phyloP scores from a whole-genome alignment of 53 echinoderm and acorn worm genomes.

The Zoroaster sp. region DNA sequence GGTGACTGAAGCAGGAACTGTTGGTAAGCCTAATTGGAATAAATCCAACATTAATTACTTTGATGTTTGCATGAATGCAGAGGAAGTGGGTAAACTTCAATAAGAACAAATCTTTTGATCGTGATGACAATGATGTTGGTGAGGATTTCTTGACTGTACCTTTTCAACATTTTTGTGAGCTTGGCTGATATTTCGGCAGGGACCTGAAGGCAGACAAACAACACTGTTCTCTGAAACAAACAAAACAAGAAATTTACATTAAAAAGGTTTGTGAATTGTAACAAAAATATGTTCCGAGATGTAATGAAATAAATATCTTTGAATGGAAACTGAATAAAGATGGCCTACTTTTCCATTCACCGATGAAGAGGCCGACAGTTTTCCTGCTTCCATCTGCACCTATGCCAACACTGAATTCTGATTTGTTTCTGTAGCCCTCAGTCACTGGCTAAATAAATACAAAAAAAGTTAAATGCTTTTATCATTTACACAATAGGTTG shows the following conservation, averaged over 20 bases:
- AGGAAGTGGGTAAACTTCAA: neutral
- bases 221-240: conserved; percentile 54
- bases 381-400: conserved; percentile 70
- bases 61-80: neutral
- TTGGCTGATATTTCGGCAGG: conserved; percentile 44
- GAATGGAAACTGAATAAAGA: neutral
- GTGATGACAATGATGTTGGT: neutral
- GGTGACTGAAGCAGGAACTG: conserved; percentile 49
- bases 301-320: neutral
- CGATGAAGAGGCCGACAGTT: conserved; percentile 64
- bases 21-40: conserved; percentile 46
- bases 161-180: conserved; percentile 61
- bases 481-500: too few relatives aligned
- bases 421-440: conserved; percentile 72
- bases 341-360: conserved; percentile 68
- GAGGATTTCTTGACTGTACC: conserved; percentile 59
- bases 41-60: neutral
- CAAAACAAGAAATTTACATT: neutral
- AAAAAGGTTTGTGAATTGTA: too few relatives aligned
- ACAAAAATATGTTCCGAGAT: too few relatives aligned
- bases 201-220: conserved; percentile 54
- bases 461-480: neutral
- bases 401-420: conserved; percentile 59
- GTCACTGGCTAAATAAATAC: conserved; percentile 42
- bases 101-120: too few relatives aligned